A percentile compares a stretch with the other conserved stretches of the same genome.
Conservation (phyloP, 2,797 vertebrate genomes). For the Lindbergichthys nudifrons region DNA sequence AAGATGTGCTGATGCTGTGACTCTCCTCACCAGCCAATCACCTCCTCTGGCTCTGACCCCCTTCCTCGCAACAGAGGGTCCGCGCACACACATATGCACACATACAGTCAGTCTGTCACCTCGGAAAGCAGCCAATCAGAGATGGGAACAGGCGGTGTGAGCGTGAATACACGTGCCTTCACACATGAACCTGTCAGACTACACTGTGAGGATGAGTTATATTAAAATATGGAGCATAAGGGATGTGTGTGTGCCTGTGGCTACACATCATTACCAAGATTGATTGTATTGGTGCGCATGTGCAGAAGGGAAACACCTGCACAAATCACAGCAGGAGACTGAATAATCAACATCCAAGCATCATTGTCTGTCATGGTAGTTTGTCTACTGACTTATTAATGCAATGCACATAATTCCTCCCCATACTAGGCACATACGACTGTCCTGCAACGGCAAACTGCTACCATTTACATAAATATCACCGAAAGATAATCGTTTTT, state of each 20-base stretch:
- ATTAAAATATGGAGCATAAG: background rate
- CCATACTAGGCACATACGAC: slow-evolving; percentile 27
- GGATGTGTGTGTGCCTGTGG: background rate
- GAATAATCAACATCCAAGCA: slow-evolving; percentile 10
- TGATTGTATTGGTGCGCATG: slow-evolving; percentile 1
- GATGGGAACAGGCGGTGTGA: background rate
- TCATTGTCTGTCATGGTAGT: background rate
- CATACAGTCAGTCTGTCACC: slow-evolving; percentile 38
- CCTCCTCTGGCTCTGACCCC: slow-evolving; percentile 55
- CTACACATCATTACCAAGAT: background rate
- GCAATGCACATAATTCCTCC: slow-evolving; percentile 34
- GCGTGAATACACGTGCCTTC: slow-evolving; percentile 30
- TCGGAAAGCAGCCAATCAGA: slow-evolving; percentile 34
- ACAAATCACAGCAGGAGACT: slow-evolving; percentile 39
- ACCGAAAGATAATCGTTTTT: background rate
- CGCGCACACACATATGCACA: slow-evolving; percentile 22
- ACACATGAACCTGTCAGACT: slow-evolving; percentile 19
- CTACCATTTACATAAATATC: slow-evolving; percentile 6
- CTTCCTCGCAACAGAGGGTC: slow-evolving; percentile 54
- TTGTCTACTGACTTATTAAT: slow-evolving; percentile 28
- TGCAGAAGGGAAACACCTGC: slow-evolving; percentile 31
- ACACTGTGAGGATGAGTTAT: background rate
- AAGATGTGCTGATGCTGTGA: slow-evolving; percentile 76
- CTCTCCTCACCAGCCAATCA: slow-evolving; percentile 70
- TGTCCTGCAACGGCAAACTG: background rate